Evolutionary conservation across 1,140 invertebrate species (phyloP), one percentile per base, ranked within the genome.

Genomic region (Leucophenga varia): DNA sequence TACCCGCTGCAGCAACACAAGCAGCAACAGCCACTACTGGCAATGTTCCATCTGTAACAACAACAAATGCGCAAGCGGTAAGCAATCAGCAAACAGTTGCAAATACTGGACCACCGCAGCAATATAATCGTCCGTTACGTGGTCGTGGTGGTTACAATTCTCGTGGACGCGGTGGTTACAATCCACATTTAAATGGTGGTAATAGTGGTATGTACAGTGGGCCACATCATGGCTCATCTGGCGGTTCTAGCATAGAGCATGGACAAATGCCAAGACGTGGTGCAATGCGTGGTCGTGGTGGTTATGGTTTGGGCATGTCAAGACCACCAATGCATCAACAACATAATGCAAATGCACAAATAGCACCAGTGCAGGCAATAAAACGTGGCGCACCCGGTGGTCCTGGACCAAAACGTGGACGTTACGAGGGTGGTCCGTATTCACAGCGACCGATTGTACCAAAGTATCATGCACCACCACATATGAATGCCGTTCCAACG

Each of bases 381-480:
- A 74, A 74, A 64, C 67, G 71, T 16, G 71, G 71, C 49, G 71
- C 71, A 42, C 71, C 71, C 34, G 72, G 72, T 50, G 71, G 71
- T 43, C 71, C 71, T 30, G 57, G 71, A 28, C 71, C 71, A n/a
- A 74, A 74, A 32, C 61, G 71, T 21, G 71, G 71, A 46, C 64
- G 71, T 40, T 74, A 74, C 40, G 71, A 74, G 34, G 59, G 61
- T 17, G 68, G 71, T 39, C 71, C 71, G 12, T 73, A 73, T 47
- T 49, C 70, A 39, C 70, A 73, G 39, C 48, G 70, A 30, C 68
- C 68, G 39, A 67, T 74, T 54, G 63, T 63, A 19, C 71, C 71
- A 44, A 74, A 74, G 41, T 73, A 74, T 44, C 71, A 74, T 40
- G 52, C 61, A 39, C 40, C 53, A 25, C 57, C 61, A 32, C 71